These are phyloP conservation scores for Panagrolaimus sp. DNA, from an alignment of 1,140 invertebrate species.

Conservation along the genomic window DNA sequence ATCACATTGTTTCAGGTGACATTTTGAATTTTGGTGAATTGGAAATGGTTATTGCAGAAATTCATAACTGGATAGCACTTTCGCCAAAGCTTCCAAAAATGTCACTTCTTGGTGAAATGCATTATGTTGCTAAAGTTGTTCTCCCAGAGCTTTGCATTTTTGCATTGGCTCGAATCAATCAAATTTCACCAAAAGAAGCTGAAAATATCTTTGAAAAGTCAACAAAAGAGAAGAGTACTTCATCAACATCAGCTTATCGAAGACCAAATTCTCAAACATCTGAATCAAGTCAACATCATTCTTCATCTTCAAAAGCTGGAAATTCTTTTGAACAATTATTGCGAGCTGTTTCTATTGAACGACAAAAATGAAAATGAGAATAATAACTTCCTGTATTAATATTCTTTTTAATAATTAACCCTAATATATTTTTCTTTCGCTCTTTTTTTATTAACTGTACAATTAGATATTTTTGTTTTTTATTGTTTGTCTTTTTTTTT, in stretches of 20 bases:
- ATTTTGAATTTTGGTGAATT: background rate
- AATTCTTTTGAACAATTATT: background rate
- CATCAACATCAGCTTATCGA: background rate
- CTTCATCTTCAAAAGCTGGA: background rate
- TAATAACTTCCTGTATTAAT: background rate
- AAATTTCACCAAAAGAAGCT: background rate
- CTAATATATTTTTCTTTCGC: too few relatives aligned
- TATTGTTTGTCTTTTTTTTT: too few relatives aligned
- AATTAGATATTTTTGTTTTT: too few relatives aligned
- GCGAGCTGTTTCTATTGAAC: conserved; percentile 8
- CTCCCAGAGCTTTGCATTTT: background rate
- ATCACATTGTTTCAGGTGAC: background rate
- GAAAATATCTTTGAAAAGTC: background rate
- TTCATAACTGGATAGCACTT: background rate
- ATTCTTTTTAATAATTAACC: conserved; percentile 7
- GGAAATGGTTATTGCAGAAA: background rate
- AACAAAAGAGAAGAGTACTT: background rate
- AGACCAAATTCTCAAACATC: background rate
- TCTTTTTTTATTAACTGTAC: too few relatives aligned
- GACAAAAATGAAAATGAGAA: background rate
- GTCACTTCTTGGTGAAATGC: background rate
- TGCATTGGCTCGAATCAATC: background rate
- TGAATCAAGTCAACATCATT: too few relatives aligned
- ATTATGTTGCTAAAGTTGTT: background rate
- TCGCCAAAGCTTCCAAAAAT: conserved; percentile 8